Percentiles rank a stretch among this genome's conserved stretches.
These are phyloP conservation scores for Hylaeus anthracinus DNA, from an alignment of 1,140 invertebrate genomes.

Conservation along the genomic window DNA sequence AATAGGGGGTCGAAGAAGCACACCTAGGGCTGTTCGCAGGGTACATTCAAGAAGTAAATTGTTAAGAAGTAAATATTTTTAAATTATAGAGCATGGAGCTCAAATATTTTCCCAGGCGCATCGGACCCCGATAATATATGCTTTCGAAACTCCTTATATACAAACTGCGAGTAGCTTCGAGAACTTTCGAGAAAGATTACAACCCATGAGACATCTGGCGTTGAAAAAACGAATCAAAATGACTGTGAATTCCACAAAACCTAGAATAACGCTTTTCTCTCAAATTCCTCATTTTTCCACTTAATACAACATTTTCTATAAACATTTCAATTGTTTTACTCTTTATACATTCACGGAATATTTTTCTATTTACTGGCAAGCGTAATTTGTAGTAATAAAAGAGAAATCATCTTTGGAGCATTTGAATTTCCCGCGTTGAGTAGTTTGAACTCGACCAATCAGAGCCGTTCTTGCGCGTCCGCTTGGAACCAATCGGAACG, in stretches of 20 bases:
- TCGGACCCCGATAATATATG: slow-evolving; percentile 57
- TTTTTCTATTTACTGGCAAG: not conserved
- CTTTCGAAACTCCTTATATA: slow-evolving; percentile 58
- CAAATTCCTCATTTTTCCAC: not conserved
- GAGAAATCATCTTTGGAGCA: not conserved
- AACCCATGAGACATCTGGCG: slow-evolving; percentile 52
- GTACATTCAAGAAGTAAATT: too few relatives aligned
- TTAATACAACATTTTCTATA: not conserved
- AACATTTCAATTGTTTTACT: not conserved
- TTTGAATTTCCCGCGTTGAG: not conserved
- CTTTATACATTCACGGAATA: not conserved
- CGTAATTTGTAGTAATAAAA: not conserved
- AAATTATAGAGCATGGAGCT: too few relatives aligned
- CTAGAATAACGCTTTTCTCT: not conserved
- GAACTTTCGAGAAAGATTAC: slow-evolving; percentile 53
- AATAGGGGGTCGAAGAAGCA: too few relatives aligned
- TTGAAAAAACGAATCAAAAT: slow-evolving; percentile 29
- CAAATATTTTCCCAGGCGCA: slow-evolving; percentile 52
- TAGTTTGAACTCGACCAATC: slow-evolving; percentile 9
- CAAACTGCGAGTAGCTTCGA: not conserved
- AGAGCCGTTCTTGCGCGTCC: not conserved
- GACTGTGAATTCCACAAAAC: slow-evolving; percentile 5
- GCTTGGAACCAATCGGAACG: too few relatives aligned
- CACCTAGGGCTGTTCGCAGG: too few relatives aligned
- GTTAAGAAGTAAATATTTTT: too few relatives aligned